These are phyloP conservation scores for Ceratina calcarata DNA, from an alignment of 1,140 invertebrate species.

Conservation along the genomic window DNA sequence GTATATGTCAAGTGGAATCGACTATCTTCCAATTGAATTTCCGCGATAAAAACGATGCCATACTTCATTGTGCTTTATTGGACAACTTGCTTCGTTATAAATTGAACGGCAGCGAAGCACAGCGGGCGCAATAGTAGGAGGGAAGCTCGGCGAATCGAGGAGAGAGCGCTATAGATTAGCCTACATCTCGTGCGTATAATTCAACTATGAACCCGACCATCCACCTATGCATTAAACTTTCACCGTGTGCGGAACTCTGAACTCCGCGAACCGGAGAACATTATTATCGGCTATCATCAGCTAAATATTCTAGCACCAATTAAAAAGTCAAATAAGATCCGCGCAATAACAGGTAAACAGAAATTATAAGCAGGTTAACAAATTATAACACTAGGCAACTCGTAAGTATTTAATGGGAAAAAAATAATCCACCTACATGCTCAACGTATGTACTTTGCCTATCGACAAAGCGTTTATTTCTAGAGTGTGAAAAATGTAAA, in stretches of 20 bases:
- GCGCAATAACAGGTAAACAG: too few species aligned
- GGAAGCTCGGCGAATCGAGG: slow-evolving; percentile 1
- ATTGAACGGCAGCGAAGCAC: background rate
- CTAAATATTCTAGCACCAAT: too few species aligned
- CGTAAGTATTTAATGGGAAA: too few species aligned
- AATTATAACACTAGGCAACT: too few species aligned
- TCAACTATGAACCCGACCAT: background rate
- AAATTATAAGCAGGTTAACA: too few species aligned
- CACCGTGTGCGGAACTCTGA: background rate
- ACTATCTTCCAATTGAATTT: background rate
- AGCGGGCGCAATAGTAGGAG: background rate
- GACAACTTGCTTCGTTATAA: background rate
- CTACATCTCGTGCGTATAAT: background rate
- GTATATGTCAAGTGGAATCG: background rate
- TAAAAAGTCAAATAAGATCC: too few species aligned
- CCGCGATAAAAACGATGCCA: background rate
- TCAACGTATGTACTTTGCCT: too few species aligned
- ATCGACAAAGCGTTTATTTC: too few species aligned
- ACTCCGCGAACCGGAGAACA: background rate
- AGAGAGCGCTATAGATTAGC: background rate
- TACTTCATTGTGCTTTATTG: background rate
- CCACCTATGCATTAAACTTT: slow-evolving; percentile 5
- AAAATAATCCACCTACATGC: too few species aligned
- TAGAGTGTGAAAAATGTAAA: too few species aligned
- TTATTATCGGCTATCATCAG: background rate